Evolutionary conservation across 2,797 vertebrate species (phyloP).

Genomic region (Cuculus canorus): DNA sequence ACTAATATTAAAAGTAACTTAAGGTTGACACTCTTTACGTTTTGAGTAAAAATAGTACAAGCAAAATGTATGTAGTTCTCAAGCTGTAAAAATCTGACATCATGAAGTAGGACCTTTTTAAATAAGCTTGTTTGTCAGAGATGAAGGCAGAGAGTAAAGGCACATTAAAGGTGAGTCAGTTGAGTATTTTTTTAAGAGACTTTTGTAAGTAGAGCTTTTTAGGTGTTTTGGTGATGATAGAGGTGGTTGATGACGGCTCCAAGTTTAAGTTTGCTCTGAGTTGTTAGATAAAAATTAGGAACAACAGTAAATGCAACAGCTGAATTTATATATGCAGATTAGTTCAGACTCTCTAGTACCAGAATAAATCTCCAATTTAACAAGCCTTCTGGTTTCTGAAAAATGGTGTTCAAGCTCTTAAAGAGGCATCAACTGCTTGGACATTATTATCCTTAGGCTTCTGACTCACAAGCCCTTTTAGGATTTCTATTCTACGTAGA

Average conservation of each 20-base stretch:
- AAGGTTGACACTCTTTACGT: neutral
- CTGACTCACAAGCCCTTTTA: neutral
- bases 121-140: neutral
- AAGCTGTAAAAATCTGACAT: neutral
- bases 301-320: neutral
- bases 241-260: neutral
- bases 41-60: neutral
- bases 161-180: neutral
- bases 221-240: neutral
- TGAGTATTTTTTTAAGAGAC: neutral
- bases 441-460: neutral
- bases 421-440: neutral
- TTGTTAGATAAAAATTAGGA: neutral
- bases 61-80: neutral
- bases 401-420: neutral
- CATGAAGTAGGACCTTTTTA: neutral
- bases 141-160: neutral
- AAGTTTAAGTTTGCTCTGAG: neutral
- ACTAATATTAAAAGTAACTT: neutral
- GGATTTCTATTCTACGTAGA: neutral
- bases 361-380: neutral
- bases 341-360: neutral
- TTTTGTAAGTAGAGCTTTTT: neutral
- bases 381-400: neutral
- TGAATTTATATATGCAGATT: neutral